Percentiles rank a stretch among this genome's conserved stretches.
phyloP scores from a whole-genome alignment of 2,888 invertebrate genomes.

The Orgyia antiqua region DNA sequence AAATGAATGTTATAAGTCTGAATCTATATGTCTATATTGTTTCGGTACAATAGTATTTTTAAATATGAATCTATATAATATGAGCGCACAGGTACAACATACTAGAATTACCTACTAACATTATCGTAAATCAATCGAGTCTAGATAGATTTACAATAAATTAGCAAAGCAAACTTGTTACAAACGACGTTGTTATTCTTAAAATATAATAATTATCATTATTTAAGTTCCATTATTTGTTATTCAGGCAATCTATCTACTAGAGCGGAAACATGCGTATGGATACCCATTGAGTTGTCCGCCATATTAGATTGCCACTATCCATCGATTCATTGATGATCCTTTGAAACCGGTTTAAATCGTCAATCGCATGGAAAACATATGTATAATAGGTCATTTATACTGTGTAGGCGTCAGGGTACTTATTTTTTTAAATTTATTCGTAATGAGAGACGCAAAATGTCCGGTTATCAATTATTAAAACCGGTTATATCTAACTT shows the following conservation, averaged over 20 bases:
- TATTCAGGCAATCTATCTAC: slow-evolving; percentile 8
- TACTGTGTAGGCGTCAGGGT: slow-evolving; percentile 4
- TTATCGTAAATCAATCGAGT: no score
- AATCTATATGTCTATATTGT: no score
- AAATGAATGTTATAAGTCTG: no score
- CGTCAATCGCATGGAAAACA: slow-evolving; percentile 6
- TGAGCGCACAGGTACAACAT: no score
- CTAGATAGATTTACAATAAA: no score
- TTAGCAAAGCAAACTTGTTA: no score
- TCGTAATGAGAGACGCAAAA: slow-evolving; percentile 2
- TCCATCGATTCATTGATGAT: slow-evolving; percentile 20
- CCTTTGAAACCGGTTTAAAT: slow-evolving; percentile 19
- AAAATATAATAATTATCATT: no score
- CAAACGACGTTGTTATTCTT: no score
- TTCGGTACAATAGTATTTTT: no score
- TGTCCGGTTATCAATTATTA: neutral
- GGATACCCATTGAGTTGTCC: slow-evolving; percentile 18
- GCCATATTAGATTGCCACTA: slow-evolving; percentile 14
- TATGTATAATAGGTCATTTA: slow-evolving; percentile 3
- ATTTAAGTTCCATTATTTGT: no score
- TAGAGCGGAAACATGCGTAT: slow-evolving; percentile 18
- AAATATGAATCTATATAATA: no score
- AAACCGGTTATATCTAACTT: neutral
- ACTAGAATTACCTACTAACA: no score
- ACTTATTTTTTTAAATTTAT: slow-evolving; percentile 2